These are phyloP conservation scores for Tenthredo amoena DNA, from an alignment of 2,888 invertebrate species.

Conservation along the genomic window DNA sequence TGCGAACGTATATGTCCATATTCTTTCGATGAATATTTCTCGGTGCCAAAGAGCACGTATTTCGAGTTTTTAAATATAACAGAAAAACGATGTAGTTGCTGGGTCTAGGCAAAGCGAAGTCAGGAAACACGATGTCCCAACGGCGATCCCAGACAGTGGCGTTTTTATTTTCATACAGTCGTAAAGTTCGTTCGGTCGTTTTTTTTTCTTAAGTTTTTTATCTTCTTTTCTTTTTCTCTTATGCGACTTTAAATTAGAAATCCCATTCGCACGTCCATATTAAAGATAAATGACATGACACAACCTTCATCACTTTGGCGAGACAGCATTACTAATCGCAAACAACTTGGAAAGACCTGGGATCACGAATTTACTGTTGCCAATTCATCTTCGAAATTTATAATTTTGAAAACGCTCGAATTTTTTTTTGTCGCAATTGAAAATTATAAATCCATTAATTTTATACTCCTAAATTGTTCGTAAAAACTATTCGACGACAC, in stretches of 20 bases:
- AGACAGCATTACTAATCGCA: constrained; percentile 23
- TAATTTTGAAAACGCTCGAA: not conserved
- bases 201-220: not conserved
- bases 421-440: not conserved
- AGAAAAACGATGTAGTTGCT: constrained; percentile 17
- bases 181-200: not conserved
- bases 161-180: constrained; percentile 42
- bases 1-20: not conserved
- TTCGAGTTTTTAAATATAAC: constrained; percentile 32
- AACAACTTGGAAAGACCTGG: not conserved
- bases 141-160: constrained; percentile 24
- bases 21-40: not conserved
- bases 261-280: constrained; percentile 17
- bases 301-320: not conserved
- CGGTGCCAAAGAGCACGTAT: not conserved
- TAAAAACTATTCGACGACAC: not conserved
- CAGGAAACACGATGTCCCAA: constrained; percentile 15
- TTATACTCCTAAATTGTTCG: not conserved
- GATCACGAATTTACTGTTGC: not conserved
- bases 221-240: not conserved
- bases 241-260: constrained; percentile 26
- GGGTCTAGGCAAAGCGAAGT: constrained; percentile 11
- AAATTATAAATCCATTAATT: not conserved
- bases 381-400: constrained; percentile 12
- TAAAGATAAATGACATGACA: not conserved